Evolutionary conservation across 2,113 vertebrate species (phyloP).

Genomic region (Nestor notabilis): DNA sequence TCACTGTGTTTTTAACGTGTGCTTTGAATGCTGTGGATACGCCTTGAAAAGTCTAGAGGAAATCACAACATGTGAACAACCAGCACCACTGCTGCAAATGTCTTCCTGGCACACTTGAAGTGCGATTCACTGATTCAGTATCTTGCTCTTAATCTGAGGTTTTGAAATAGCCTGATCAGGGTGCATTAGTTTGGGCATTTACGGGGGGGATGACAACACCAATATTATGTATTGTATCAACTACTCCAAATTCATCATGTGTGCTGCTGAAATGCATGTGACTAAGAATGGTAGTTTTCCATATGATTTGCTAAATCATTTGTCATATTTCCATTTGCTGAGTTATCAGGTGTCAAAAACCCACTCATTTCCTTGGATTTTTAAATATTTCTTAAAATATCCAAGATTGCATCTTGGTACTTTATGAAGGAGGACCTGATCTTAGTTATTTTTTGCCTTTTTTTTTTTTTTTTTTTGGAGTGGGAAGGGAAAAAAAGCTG

Average conservation of each 20-base stretch:
- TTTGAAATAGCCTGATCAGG: not conserved
- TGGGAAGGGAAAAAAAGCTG: not conserved
- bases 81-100: not conserved
- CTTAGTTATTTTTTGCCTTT: not conserved
- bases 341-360: not conserved
- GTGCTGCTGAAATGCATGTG: not conserved
- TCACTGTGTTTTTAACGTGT: not conserved
- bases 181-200: not conserved
- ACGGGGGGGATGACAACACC: rapidly evolving
- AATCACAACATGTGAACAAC: not conserved
- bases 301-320: not conserved
- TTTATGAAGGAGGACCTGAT: not conserved
- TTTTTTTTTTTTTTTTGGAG: not conserved
- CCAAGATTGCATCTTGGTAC: not conserved
- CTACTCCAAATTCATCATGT: not conserved
- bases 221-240: not conserved
- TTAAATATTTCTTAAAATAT: not conserved
- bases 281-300: not conserved
- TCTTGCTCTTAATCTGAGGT: not conserved
- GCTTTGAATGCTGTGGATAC: not conserved
- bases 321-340: not conserved
- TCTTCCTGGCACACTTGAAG: not conserved
- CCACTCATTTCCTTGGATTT: not conserved
- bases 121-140: not conserved
- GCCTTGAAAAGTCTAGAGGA: not conserved